Base-by-base conservation (phyloP, 2,113 vertebrate genomes). In the Cryptomyrus ogoouensis region DNA sequence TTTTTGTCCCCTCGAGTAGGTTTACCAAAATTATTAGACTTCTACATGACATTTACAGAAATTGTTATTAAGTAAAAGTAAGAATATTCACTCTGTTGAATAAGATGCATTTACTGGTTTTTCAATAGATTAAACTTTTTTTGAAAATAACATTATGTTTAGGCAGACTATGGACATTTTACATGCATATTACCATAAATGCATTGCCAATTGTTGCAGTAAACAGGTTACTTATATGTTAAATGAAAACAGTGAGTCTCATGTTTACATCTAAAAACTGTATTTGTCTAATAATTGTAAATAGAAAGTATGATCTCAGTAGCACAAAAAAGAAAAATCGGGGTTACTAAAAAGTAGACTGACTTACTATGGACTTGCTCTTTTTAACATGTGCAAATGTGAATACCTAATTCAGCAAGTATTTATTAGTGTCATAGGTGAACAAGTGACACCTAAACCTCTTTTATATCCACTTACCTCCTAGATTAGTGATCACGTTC, bases 381-480 rank as follows among this genome's bases (percentile, higher is more conserved):
- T 39, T 39, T 42, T 58, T 88, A 42, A 12, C 21, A 35, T 47
- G 12, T 88, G 62, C 24, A 53, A 70, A 47, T 70, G 49, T 80
- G 46, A 27, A 19, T 52, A 17, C 47, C 17, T 49, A 13, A 39
- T 70, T 74, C 88, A 35, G 17, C 24, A 74, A 74, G 44, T 24
- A 46, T 89, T 89, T 56, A 66, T 89, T 42, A 84, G 10, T 84
- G 44, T 53, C 31, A 89, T 31, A 85, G 89, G 52, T 89, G 70
- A 89, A 80, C 31, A 53, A 2, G 50, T 89, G 80, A 84, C 89
- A 89, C 44, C 21, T 27, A 21, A 39, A 31, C n/a, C 46, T 47
- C 19, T 35, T 87, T 49, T 87, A 70, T 87, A 62, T 6, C 47
- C 13, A 21, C 83, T 47, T 85, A 52, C 31, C 89, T 88, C 17